Percentiles rank a stretch among this genome's conserved stretches.
These are phyloP conservation scores for Rhombomys opimus DNA, from an alignment of 2,113 vertebrate genomes.

Conservation along the genomic window DNA sequence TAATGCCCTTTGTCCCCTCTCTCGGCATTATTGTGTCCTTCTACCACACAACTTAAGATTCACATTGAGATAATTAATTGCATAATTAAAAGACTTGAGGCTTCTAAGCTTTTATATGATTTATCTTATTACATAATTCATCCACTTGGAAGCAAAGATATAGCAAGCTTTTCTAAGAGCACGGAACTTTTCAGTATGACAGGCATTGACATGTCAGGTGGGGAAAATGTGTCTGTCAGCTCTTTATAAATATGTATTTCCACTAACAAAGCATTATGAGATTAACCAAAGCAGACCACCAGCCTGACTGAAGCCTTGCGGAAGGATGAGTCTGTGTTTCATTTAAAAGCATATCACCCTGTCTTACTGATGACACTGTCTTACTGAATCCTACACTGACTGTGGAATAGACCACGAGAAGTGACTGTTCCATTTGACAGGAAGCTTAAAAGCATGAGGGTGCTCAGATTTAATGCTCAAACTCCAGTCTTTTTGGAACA, in stretches of 20 bases:
- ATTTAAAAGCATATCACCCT: slow-evolving; percentile 22
- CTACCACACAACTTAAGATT: not conserved
- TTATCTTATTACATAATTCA: not conserved
- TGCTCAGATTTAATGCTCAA: slow-evolving; percentile 65
- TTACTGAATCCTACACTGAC: not conserved
- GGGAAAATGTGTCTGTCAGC: not conserved
- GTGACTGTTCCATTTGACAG: slow-evolving; percentile 50
- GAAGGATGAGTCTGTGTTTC: not conserved
- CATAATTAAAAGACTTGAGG: not conserved
- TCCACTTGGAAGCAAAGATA: not conserved
- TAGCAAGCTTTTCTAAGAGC: not conserved
- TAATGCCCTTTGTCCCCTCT: not conserved
- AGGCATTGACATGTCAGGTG: not conserved
- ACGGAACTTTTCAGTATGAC: not conserved
- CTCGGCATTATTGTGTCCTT: not conserved
- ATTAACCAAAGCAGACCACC: not conserved
- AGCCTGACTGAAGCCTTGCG: not conserved
- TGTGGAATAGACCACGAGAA: slow-evolving; percentile 6
- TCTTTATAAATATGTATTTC: slow-evolving; percentile 42
- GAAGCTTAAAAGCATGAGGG: slow-evolving; percentile 33
- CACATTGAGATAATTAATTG: not conserved
- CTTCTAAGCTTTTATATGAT: not conserved
- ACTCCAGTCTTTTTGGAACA: slow-evolving; percentile 69
- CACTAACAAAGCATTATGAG: not conserved
- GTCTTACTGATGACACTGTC: not conserved